Evolutionary conservation across 2,797 vertebrate genomes (phyloP).

Genomic region (Eulemur mongoz): DNA sequence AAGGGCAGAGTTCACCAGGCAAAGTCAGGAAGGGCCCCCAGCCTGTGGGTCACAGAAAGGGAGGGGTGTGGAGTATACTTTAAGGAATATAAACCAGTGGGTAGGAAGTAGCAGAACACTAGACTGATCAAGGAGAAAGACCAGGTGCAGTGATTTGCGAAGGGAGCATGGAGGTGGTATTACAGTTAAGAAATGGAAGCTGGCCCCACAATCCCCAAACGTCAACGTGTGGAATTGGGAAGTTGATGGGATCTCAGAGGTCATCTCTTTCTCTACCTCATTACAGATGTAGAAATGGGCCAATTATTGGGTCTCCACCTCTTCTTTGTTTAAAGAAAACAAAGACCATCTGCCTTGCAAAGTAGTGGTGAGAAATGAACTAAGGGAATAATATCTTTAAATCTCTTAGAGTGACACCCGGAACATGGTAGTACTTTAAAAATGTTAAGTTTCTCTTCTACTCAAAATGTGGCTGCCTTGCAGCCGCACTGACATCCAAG

Average conservation of each 20-base stretch:
- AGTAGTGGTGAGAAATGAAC: neutral
- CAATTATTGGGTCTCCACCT: neutral
- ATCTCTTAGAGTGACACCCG: neutral
- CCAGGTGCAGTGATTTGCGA: fast-evolving
- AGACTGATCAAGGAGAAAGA: neutral
- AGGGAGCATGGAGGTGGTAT: neutral
- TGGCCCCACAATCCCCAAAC: too few relatives aligned
- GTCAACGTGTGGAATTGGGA: fast-evolving
- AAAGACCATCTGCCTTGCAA: neutral
- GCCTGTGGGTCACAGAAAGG: neutral
- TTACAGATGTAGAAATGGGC: neutral
- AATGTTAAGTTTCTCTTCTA: neutral
- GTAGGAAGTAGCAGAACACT: too few relatives aligned
- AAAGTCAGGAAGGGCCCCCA: too few relatives aligned
- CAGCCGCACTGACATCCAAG: neutral
- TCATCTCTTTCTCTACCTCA: neutral
- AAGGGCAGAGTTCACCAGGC: neutral
- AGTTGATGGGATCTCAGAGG: neutral
- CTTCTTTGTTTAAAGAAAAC: neutral
- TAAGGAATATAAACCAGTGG: fast-evolving
- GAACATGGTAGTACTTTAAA: neutral
- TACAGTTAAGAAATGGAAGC: neutral
- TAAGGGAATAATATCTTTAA: neutral
- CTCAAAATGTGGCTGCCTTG: neutral
- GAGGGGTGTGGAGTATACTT: neutral